Conservation (phyloP, 2,888 invertebrate species). For the Hydrotaea diabolus region DNA sequence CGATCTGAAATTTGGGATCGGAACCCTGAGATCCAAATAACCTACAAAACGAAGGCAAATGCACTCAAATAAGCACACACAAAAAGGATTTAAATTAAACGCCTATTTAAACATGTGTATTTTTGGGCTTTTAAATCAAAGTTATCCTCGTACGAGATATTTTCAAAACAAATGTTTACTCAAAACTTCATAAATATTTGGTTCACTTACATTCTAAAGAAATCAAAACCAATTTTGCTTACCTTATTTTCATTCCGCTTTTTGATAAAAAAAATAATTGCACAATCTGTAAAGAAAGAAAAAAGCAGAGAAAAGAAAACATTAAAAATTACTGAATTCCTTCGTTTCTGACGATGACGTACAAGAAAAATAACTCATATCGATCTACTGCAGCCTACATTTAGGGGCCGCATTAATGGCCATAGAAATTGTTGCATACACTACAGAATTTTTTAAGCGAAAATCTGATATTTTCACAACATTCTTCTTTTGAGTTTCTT, state of each 20-base stretch:
- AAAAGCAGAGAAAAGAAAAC: slow-evolving; percentile 8
- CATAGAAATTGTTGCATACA: slow-evolving; percentile 40
- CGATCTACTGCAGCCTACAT: slow-evolving; percentile 30
- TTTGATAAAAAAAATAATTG: slow-evolving; percentile 12
- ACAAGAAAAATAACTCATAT: neutral
- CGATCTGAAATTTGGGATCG: no score
- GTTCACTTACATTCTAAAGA: no score
- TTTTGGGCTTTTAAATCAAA: no score
- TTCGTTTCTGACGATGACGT: neutral
- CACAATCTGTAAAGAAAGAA: slow-evolving; percentile 50
- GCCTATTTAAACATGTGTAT: no score
- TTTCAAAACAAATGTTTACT: no score
- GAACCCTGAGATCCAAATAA: no score
- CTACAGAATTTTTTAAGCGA: neutral
- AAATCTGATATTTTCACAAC: slow-evolving; percentile 29
- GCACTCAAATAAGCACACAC: no score
- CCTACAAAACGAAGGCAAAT: no score
- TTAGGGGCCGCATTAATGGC: slow-evolving; percentile 1
- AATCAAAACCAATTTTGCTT: slow-evolving; percentile 22
- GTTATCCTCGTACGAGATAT: no score
- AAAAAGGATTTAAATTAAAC: no score
- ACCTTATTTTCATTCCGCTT: slow-evolving; percentile 25
- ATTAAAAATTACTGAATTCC: slow-evolving; percentile 43
- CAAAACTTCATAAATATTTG: no score
- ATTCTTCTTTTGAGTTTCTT: no score